Conservation (phyloP, 37 sponge, comb jelly and placozoan genomes). For the Halichondria panicea region DNA sequence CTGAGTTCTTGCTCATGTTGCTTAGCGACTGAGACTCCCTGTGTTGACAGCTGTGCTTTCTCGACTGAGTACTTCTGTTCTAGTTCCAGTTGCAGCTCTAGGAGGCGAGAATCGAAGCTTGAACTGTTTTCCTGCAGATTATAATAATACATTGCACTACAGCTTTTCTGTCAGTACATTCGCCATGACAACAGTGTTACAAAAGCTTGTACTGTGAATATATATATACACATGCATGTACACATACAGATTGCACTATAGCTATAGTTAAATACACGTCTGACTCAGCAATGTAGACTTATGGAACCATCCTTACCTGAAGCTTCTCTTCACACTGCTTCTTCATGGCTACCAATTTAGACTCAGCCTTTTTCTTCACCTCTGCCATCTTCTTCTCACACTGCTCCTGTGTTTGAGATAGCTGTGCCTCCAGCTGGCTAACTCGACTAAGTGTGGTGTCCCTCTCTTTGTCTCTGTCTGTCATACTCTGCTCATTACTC, state of each 20-base stretch:
- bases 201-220: too few species aligned
- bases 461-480: background rate
- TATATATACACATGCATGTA: too few species aligned
- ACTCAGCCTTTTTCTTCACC: constrained; percentile 50
- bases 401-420: constrained; percentile 13
- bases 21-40: background rate
- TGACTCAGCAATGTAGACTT: too few species aligned
- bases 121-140: background rate
- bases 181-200: too few species aligned
- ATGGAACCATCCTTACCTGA: too few species aligned
- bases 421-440: constrained; percentile 13
- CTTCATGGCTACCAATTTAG: constrained; percentile 22
- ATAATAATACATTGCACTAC: too few species aligned
- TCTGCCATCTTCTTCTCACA: constrained; percentile 34
- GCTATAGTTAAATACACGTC: too few species aligned
- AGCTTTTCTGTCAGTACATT: too few species aligned
- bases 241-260: too few species aligned
- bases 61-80: constrained; percentile 11
- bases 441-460: background rate
- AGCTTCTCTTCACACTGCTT: constrained; percentile 41
- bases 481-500: background rate
- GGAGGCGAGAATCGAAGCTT: background rate
- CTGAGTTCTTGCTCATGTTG: constrained; percentile 1
- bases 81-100: background rate
- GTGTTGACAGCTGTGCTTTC: background rate